Evolutionary conservation across 2,113 vertebrate species (phyloP).

Genomic region (Poicephalus meyeri): DNA sequence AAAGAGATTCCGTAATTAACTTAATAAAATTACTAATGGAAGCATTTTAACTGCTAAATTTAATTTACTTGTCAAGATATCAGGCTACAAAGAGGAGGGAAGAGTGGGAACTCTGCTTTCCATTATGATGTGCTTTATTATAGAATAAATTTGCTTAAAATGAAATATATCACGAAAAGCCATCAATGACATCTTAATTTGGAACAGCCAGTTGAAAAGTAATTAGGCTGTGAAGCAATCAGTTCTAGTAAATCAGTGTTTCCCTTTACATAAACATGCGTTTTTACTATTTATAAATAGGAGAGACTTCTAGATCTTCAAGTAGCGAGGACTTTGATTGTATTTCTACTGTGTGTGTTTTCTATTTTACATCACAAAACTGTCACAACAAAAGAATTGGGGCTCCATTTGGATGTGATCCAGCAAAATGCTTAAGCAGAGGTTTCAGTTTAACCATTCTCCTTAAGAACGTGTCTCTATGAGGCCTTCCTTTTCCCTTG

Average conservation of each 20-base stretch:
- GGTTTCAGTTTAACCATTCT: not conserved
- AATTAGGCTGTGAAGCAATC: conserved; percentile 84
- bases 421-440: not conserved
- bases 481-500: not conserved
- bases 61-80: conserved; percentile 96
- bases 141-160: conserved; percentile 86
- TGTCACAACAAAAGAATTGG: conserved; percentile 72
- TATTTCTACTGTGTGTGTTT: conserved; percentile 65
- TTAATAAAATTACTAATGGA: conserved; percentile 97
- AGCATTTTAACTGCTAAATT: conserved; percentile 96
- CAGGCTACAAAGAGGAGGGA: conserved; percentile 83
- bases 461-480: not conserved
- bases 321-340: conserved; percentile 67
- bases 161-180: conserved; percentile 85
- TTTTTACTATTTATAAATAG: conserved; percentile 72
- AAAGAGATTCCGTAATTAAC: conserved; percentile 91
- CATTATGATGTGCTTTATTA: conserved; percentile 83
- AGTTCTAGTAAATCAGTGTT: conserved; percentile 83
- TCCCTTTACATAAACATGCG: conserved; percentile 79
- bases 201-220: conserved; percentile 85
- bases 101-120: conserved; percentile 81
- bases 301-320: conserved; percentile 66
- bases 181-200: conserved; percentile 88
- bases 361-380: conserved; percentile 66
- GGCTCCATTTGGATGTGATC: not conserved